Percentiles rank a stretch among this genome's conserved stretches.
Evolutionary conservation across 2,797 vertebrate species (phyloP).

Genomic region (Karalla daura): DNA sequence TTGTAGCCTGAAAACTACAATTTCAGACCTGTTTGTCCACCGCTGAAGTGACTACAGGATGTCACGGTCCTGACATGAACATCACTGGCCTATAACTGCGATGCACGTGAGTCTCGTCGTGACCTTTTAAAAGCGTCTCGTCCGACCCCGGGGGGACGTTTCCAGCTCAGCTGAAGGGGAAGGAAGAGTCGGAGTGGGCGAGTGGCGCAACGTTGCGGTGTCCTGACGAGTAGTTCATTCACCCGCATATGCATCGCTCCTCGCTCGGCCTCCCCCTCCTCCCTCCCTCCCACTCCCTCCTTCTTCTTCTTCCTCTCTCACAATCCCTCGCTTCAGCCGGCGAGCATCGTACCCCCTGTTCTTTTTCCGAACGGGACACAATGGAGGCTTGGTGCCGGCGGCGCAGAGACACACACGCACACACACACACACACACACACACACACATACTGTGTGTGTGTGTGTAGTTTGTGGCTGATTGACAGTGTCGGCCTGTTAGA

Average conservation of each 20-base stretch:
- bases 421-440: slow-evolving; percentile 52
- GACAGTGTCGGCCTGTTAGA: slow-evolving; percentile 58
- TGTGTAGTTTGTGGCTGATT: slow-evolving; percentile 46
- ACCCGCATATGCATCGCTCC: slow-evolving; percentile 48
- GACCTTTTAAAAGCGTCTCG: no score
- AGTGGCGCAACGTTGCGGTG: slow-evolving; percentile 55
- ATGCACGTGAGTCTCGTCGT: neutral
- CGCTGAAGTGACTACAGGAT: no score
- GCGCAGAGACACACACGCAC: slow-evolving; percentile 53
- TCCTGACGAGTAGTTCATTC: slow-evolving; percentile 57
- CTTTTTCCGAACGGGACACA: slow-evolving; percentile 67
- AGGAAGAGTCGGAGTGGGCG: slow-evolving; percentile 42
- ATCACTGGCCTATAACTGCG: slow-evolving; percentile 1
- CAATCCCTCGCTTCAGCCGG: slow-evolving; percentile 29
- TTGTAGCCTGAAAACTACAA: no score
- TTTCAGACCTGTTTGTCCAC: no score
- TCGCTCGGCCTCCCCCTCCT: slow-evolving; percentile 15
- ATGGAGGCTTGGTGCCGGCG: slow-evolving; percentile 71
- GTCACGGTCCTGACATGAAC: no score
- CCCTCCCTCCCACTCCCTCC: slow-evolving; percentile 41
- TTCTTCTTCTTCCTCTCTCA: slow-evolving; percentile 22
- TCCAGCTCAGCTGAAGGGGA: slow-evolving; percentile 39
- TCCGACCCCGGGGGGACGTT: no score
- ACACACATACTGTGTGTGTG: slow-evolving; percentile 57
- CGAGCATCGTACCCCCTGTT: slow-evolving; percentile 54